Conservation (phyloP, 2,888 invertebrate genomes). For the Cristatella mucedo region DNA sequence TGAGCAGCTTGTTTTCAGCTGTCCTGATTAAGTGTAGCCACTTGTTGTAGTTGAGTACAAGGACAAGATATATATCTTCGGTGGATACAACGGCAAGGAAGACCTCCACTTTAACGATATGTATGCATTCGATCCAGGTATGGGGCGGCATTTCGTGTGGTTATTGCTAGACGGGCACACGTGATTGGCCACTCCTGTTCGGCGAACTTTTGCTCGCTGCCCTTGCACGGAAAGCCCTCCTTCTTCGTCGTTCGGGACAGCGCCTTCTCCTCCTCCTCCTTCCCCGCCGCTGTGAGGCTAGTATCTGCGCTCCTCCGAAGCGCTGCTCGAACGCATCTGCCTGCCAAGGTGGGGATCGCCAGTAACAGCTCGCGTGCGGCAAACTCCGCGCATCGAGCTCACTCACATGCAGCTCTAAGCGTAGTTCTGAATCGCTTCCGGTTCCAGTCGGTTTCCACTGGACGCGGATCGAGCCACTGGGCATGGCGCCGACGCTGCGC, state of each 20-base stretch:
- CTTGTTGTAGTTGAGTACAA: constrained; percentile 55
- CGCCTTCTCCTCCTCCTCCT: background rate
- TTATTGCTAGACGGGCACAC: too few relatives aligned
- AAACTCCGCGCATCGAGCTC: too few relatives aligned
- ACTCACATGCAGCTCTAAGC: too few relatives aligned
- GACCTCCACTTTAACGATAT: constrained; percentile 69
- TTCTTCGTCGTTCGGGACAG: background rate
- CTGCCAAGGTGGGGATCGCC: too few relatives aligned
- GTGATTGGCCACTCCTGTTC: too few relatives aligned
- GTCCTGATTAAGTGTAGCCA: too few relatives aligned
- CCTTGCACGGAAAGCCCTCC: too few relatives aligned
- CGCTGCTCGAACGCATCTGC: too few relatives aligned
- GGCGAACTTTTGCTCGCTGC: too few relatives aligned
- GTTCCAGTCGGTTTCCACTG: background rate
- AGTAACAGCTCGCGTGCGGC: too few relatives aligned
- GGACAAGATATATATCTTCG: constrained; percentile 67
- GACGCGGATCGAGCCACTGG: constrained; percentile 13
- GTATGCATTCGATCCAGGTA: constrained; percentile 49
- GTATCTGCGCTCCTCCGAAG: background rate
- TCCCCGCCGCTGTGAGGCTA: background rate
- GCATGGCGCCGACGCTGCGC: constrained; percentile 36
- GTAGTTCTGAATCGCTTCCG: background rate
- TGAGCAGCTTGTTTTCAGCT: too few relatives aligned
- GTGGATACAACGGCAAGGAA: constrained; percentile 64
- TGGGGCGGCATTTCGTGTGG: constrained; percentile 12